Percentiles rank a stretch among this genome's conserved stretches.
These are phyloP conservation scores for Eleutherodactylus coqui DNA, from an alignment of 2,797 vertebrate genomes.

Conservation along the genomic window DNA sequence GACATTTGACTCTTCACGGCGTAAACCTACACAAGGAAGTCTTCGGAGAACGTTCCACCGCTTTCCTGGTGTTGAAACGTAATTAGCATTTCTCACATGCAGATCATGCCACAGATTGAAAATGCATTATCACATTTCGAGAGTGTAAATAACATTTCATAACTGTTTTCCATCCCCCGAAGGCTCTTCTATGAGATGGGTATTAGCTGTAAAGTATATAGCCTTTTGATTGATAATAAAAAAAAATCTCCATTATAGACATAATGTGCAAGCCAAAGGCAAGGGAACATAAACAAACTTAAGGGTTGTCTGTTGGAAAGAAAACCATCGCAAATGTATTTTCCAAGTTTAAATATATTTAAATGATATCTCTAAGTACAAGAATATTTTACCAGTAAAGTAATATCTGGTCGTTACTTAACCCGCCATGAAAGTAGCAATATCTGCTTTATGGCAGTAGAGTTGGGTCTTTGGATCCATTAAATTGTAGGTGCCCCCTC, in stretches of 20 bases:
- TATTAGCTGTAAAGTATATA: slow-evolving; percentile 50
- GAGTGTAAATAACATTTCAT: slow-evolving; percentile 64
- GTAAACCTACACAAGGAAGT: slow-evolving; percentile 11
- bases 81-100: slow-evolving; percentile 63
- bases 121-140: slow-evolving; percentile 62
- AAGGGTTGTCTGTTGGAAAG: not conserved
- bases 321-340: not conserved
- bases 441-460: not conserved
- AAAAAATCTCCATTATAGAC: slow-evolving; percentile 43
- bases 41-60: slow-evolving; percentile 37
- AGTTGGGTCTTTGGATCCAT: not conserved
- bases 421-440: not conserved
- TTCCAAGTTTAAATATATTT: slow-evolving; percentile 4
- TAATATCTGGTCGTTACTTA: not conserved
- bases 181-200: slow-evolving; percentile 52
- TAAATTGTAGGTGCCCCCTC: not conserved
- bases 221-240: slow-evolving; percentile 55
- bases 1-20: slow-evolving; percentile 33
- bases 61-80: slow-evolving; percentile 55
- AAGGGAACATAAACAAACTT: slow-evolving; percentile 30
- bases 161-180: slow-evolving; percentile 57
- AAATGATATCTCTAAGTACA: not conserved
- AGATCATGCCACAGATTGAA: slow-evolving; percentile 59
- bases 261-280: slow-evolving; percentile 38
- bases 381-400: not conserved